phyloP scores from a whole-genome alignment of 2,113 vertebrate species.

The Microcebus jonahi region DNA sequence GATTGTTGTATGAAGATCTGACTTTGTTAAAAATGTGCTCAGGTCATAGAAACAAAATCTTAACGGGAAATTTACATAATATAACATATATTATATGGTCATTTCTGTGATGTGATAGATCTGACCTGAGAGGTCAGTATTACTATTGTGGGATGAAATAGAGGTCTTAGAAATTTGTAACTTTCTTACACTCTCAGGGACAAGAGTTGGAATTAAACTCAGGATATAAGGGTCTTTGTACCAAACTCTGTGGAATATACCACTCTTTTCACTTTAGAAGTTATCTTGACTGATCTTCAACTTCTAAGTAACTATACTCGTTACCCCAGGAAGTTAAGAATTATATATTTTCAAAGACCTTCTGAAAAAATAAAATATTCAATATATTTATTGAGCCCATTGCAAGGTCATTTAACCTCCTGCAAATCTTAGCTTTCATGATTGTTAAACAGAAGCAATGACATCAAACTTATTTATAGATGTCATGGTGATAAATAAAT shows the following conservation, averaged over 20 bases:
- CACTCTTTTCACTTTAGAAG: background rate
- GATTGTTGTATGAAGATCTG: background rate
- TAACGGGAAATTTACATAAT: background rate
- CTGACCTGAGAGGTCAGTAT: background rate
- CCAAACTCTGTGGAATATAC: background rate
- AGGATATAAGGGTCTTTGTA: background rate
- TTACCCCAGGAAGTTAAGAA: background rate
- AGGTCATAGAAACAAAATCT: background rate
- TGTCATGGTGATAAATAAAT: background rate
- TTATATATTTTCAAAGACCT: background rate
- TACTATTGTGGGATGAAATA: background rate
- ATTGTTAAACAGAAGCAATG: background rate
- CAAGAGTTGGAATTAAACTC: background rate
- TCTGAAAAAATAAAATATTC: background rate
- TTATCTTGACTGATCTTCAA: background rate
- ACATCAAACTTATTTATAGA: background rate
- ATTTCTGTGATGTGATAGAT: background rate
- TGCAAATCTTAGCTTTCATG: background rate
- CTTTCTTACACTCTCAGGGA: background rate
- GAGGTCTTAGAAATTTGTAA: background rate
- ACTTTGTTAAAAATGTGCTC: background rate
- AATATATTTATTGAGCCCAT: background rate
- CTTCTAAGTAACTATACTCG: background rate
- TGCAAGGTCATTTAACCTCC: background rate
- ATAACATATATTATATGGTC: background rate